Percentiles rank a stretch among this genome's conserved stretches.
Evolutionary conservation across 2,113 vertebrate species (phyloP).

Genomic region (Apistogramma diplotaenia): DNA sequence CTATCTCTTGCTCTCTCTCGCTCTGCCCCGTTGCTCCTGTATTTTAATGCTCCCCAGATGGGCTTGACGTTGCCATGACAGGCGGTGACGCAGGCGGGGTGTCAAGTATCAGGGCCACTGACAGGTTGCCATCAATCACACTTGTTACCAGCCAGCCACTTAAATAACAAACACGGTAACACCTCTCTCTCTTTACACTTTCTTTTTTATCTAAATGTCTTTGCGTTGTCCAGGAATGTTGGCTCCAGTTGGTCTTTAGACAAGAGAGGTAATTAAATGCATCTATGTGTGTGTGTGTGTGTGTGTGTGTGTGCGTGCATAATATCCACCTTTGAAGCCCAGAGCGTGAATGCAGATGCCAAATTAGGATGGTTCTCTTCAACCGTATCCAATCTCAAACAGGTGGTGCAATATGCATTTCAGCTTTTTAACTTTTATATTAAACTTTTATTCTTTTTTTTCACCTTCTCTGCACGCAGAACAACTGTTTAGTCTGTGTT

Average conservation of each 20-base stretch:
- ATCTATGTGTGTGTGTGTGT: neutral
- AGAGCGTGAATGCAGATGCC: neutral
- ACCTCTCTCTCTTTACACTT: slow-evolving; percentile 22
- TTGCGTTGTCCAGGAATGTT: slow-evolving; percentile 28
- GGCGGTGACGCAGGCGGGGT: slow-evolving; percentile 69
- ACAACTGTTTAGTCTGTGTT: neutral
- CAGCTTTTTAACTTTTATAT: neutral
- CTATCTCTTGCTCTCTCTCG: neutral
- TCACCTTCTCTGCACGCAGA: neutral
- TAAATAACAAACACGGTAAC: slow-evolving; percentile 37
- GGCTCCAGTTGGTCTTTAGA: neutral
- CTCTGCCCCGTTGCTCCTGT: slow-evolving; percentile 38
- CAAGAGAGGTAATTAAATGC: neutral
- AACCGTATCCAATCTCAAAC: neutral
- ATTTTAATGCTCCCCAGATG: slow-evolving; percentile 66
- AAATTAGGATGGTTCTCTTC: neutral
- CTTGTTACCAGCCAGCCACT: slow-evolving; percentile 41
- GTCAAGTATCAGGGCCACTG: slow-evolving; percentile 63
- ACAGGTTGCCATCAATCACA: slow-evolving; percentile 68
- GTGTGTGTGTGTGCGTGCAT: neutral
- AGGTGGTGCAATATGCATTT: neutral
- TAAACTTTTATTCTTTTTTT: neutral
- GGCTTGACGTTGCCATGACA: slow-evolving; percentile 63
- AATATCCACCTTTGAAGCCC: neutral
- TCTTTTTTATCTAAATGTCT: neutral